Evolutionary conservation across 2,113 vertebrate genomes (phyloP), one percentile per base, ranked within the genome.

Genomic region (Bubo scandiacus): DNA sequence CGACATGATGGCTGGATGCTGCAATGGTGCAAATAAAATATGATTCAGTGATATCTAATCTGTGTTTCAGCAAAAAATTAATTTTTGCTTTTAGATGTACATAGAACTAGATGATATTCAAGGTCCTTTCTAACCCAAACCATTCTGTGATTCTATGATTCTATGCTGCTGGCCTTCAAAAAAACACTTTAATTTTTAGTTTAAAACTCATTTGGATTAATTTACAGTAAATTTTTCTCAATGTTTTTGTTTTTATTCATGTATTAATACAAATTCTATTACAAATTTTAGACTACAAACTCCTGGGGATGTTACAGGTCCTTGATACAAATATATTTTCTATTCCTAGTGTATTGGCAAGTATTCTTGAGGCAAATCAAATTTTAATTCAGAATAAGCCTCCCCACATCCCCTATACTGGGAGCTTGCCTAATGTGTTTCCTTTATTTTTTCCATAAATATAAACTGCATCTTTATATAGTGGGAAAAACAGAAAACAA

Each of bases 361-460:
- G 10, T 14, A 66, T 63, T 70, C 11, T 47, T 90, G 71, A 80
- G 22, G 6, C 2, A 75, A 72, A 68, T 47, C 6, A 86, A 79
- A 14, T 18, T 58, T 80, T 43, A 34, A 27, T 3, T 84, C 43
- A 61, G 27, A 84, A 66, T 47, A 57, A 45, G 7, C 17, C 43
- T 7, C 1, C 2, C 25, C 7, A 45, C 16, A 45, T 3, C 6
- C 5, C 1, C 3, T 0, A 27, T 17, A 47, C 4, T n/a, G 8
- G 30, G 81, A 87, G 1, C 2, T 43, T 32, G 30, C 3, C 32
- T 62, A 80, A n/a, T 4, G n/a, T 26, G 3, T 47, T 86, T 77
- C 17, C 4, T 70, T 77, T n/a, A 10, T 47, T 84, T 84, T 72
- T 61, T 32, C 11, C 1, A 10, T 71, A 74, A 68, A 66, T 36